Conservation (phyloP, 2,888 invertebrate genomes). For the Apoderus coryli region DNA sequence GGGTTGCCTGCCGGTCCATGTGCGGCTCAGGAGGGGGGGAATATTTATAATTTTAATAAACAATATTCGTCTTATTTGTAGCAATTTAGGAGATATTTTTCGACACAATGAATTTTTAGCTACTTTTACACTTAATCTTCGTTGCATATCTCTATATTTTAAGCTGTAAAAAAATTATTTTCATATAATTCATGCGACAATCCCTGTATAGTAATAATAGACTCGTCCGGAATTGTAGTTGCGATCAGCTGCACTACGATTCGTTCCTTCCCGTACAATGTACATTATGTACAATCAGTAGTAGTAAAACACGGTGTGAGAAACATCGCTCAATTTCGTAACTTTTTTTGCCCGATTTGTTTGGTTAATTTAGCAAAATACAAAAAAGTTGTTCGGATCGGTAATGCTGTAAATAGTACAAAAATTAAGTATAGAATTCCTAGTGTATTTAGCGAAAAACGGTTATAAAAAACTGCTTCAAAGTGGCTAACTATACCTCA, state of each 20-base stretch:
- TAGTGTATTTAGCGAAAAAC: no score
- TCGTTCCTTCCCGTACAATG: slow-evolving; percentile 15
- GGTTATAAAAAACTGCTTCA: slow-evolving; percentile 26
- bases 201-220: slow-evolving; percentile 32
- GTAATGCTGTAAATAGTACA: no score
- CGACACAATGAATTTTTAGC: no score
- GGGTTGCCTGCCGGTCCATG: slow-evolving; percentile 49
- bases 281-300: slow-evolving; percentile 30
- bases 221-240: slow-evolving; percentile 33
- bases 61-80: no score
- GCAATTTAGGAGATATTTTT: no score
- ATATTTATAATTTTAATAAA: no score
- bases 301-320: slow-evolving; percentile 31
- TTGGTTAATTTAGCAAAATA: slow-evolving; percentile 14
- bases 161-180: no score
- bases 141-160: no score
- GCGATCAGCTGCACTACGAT: slow-evolving; percentile 34
- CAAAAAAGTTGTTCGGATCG: no score
- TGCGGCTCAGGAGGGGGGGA: slow-evolving; percentile 30
- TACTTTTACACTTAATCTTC: no score
- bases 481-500: slow-evolving; percentile 34
- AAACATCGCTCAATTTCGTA: slow-evolving; percentile 16
- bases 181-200: slow-evolving; percentile 16
- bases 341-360: slow-evolving; percentile 22
- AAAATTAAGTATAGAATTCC: no score